Evolutionary conservation across 1,140 invertebrate genomes (phyloP).

Genomic region (Drosophila suzukii): DNA sequence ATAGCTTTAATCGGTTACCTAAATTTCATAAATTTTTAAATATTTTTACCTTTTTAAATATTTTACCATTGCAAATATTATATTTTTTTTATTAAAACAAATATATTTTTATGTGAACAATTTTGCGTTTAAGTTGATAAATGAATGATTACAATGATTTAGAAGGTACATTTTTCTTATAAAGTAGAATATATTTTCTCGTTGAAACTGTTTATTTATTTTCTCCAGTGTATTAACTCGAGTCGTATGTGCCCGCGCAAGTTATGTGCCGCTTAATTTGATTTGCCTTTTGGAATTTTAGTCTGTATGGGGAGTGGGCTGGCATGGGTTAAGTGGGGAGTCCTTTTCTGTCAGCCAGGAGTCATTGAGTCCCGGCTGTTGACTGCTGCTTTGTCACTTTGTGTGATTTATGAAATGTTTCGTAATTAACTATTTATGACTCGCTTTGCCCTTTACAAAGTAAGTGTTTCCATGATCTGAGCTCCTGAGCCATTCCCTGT

Average conservation of each 20-base stretch:
- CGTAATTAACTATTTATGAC: slow-evolving; percentile 80
- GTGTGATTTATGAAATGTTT: slow-evolving; percentile 78
- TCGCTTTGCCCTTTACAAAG: slow-evolving; percentile 41
- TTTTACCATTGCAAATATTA: no score
- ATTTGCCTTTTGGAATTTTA: slow-evolving; percentile 75
- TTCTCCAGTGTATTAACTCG: slow-evolving; percentile 32
- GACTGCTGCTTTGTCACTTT: slow-evolving; percentile 61
- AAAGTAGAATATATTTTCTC: no score
- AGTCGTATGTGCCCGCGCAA: slow-evolving; percentile 72
- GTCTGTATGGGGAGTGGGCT: slow-evolving; percentile 17
- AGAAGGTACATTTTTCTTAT: no score
- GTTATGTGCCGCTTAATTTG: slow-evolving; percentile 81
- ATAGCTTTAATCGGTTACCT: no score
- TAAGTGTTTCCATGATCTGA: slow-evolving; percentile 49
- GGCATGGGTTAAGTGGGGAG: slow-evolving; percentile 28
- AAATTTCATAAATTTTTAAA: no score
- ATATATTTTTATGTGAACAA: no score
- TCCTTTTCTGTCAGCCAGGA: slow-evolving; percentile 39
- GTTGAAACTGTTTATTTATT: no score
- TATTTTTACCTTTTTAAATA: no score
- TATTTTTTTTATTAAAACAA: no score
- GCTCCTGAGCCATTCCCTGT: slow-evolving; percentile 14
- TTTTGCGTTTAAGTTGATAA: no score
- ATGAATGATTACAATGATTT: no score
- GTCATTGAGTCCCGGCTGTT: slow-evolving; percentile 46